phyloP scores from a whole-genome alignment of 2,113 vertebrate genomes.

The Siniperca chuatsi region DNA sequence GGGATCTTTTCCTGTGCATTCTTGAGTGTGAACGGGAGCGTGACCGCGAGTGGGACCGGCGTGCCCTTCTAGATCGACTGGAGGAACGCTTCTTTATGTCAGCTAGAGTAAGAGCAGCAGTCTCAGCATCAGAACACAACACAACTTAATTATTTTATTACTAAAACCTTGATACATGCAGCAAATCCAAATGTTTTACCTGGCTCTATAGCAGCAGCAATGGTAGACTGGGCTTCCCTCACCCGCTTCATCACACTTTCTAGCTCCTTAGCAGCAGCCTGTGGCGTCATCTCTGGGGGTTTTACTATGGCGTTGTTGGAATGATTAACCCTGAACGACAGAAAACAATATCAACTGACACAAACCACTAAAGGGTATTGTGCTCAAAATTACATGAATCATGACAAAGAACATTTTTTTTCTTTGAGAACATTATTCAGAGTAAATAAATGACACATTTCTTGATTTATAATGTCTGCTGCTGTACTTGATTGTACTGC shows the following conservation, averaged over 20 bases:
- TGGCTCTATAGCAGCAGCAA: constrained; percentile 96
- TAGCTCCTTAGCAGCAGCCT: constrained; percentile 96
- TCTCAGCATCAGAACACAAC: not conserved
- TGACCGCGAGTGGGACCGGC: constrained; percentile 88
- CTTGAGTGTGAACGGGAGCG: constrained; percentile 89
- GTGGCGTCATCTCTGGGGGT: constrained; percentile 96
- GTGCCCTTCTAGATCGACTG: constrained; percentile 82
- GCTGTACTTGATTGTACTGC: too few relatives aligned
- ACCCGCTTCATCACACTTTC: constrained; percentile 98
- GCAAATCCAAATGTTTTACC: constrained; percentile 71
- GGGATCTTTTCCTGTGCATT: constrained; percentile 90
- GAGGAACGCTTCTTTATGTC: constrained; percentile 84
- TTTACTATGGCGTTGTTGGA: constrained; percentile 99
- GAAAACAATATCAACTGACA: not conserved
- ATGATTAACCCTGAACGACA: constrained; percentile 94
- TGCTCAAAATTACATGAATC: not conserved
- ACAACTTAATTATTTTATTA: not conserved
- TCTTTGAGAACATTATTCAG: not conserved
- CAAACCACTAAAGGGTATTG: not conserved
- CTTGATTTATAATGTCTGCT: not conserved
- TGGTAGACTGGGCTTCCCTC: constrained; percentile 94
- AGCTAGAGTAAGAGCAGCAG: constrained; percentile 43
- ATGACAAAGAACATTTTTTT: not conserved
- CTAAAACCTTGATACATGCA: not conserved
- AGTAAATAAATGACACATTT: not conserved